These are phyloP conservation scores for Colostygia pectinataria DNA, from an alignment of 2,888 invertebrate genomes.

Conservation along the genomic window DNA sequence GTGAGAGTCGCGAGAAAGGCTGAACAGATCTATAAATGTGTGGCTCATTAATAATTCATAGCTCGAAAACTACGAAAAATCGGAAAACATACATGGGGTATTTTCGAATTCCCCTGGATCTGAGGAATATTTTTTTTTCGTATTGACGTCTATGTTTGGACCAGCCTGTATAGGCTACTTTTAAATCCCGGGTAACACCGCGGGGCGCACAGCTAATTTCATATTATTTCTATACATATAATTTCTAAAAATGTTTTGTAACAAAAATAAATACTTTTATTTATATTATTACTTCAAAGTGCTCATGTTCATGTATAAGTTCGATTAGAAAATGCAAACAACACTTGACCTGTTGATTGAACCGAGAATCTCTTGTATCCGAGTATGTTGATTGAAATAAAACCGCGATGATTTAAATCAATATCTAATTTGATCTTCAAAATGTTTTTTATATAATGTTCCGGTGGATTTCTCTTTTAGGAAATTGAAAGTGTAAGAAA, in stretches of 20 bases:
- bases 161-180: no score
- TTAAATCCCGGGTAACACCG: no score
- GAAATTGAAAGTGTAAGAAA: constrained; percentile 17
- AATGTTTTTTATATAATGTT: constrained; percentile 14
- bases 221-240: no score
- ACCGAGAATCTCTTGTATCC: constrained; percentile 30
- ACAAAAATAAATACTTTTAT: neutral
- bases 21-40: no score
- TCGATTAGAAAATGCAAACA: constrained; percentile 45
- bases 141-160: no score
- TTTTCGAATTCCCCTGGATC: no score
- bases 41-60: no score
- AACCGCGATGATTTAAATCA: constrained; percentile 24
- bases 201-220: no score
- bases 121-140: no score
- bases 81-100: no score
- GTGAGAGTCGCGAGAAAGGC: no score
- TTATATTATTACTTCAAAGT: constrained; percentile 2
- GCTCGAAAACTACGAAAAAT: no score
- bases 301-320: constrained; percentile 11
- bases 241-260: neutral
- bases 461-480: constrained; percentile 8
- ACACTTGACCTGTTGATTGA: constrained; percentile 40
- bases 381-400: constrained; percentile 25
- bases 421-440: constrained; percentile 21